These are phyloP conservation scores for Cotesia chilonis DNA, from an alignment of 1,140 invertebrate genomes.

Conservation along the genomic window DNA sequence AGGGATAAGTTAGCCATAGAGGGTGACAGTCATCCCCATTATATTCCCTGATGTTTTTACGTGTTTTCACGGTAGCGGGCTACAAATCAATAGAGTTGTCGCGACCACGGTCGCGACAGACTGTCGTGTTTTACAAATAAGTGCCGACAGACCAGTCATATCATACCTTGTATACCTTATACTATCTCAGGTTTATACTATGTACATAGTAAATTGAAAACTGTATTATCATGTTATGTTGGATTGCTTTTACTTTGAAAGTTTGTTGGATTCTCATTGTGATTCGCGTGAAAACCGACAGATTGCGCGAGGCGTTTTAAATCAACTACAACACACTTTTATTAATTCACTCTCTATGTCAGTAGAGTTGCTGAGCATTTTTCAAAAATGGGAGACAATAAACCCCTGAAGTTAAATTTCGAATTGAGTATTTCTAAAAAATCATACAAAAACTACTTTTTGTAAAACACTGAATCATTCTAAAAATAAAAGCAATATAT, in stretches of 20 bases:
- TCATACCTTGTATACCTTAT: not conserved
- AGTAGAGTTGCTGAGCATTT: not conserved
- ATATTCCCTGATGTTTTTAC: not conserved
- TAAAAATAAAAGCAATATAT: no score
- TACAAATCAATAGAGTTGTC: conserved; percentile 28
- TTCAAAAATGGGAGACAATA: no score
- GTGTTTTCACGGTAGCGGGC: not conserved
- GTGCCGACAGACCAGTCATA: conserved; percentile 17
- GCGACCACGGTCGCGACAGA: conserved; percentile 19
- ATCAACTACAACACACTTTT: not conserved
- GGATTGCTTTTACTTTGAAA: not conserved
- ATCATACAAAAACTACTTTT: no score
- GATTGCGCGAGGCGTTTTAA: conserved; percentile 8
- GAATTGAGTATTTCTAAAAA: no score
- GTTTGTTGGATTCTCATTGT: not conserved
- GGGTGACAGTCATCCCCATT: no score
- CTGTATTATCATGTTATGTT: conserved; percentile 3
- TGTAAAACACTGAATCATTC: no score
- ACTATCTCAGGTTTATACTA: no score
- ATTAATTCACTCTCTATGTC: not conserved
- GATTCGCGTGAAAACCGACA: not conserved
- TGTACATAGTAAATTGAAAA: conserved; percentile 4
- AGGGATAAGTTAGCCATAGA: not conserved
- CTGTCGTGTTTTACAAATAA: conserved; percentile 27
- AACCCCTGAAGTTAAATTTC: no score